Percentiles rank a stretch among this genome's conserved stretches.
Evolutionary conservation across 2,797 vertebrate genomes (phyloP).

Genomic region (Geotrypetes seraphini): DNA sequence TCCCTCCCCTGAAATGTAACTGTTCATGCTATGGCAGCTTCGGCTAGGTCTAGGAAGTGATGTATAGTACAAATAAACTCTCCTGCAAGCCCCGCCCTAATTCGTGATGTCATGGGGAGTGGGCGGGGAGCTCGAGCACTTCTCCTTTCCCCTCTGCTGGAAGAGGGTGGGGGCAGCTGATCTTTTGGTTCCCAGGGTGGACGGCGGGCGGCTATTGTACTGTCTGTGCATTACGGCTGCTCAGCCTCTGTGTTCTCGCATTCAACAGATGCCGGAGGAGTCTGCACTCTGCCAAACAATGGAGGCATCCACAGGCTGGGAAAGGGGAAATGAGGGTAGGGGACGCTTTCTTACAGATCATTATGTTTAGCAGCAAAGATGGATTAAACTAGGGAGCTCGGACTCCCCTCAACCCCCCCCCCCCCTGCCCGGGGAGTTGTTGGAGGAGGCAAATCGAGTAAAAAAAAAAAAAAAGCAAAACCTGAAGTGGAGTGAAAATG

Average conservation of each 20-base stretch:
- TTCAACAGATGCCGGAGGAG: too few relatives aligned
- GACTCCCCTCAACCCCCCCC: background rate
- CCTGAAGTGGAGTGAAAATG: too few relatives aligned
- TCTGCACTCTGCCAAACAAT: too few relatives aligned
- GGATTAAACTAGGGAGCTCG: slow-evolving; percentile 1
- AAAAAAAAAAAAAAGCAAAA: too few relatives aligned
- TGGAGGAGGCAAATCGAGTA: background rate
- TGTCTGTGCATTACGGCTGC: too few relatives aligned
- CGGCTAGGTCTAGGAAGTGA: slow-evolving; percentile 58
- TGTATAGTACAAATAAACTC: slow-evolving; percentile 45
- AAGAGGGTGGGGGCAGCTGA: background rate
- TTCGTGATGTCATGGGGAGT: slow-evolving; percentile 20
- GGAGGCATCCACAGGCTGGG: too few relatives aligned
- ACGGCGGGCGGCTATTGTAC: too few relatives aligned
- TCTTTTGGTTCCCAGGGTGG: too few relatives aligned
- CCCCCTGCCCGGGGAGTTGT: background rate
- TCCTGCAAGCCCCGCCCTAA: slow-evolving; percentile 28
- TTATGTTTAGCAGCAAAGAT: background rate
- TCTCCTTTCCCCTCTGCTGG: too few relatives aligned
- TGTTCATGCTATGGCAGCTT: slow-evolving; percentile 19
- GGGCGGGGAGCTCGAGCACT: background rate
- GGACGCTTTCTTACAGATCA: too few relatives aligned
- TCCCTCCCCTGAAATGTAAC: background rate
- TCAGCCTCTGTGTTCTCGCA: too few relatives aligned
- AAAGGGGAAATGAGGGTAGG: background rate